Base-by-base conservation (phyloP, 2,797 vertebrate genomes). In the Pipistrellus pygmaeus region DNA sequence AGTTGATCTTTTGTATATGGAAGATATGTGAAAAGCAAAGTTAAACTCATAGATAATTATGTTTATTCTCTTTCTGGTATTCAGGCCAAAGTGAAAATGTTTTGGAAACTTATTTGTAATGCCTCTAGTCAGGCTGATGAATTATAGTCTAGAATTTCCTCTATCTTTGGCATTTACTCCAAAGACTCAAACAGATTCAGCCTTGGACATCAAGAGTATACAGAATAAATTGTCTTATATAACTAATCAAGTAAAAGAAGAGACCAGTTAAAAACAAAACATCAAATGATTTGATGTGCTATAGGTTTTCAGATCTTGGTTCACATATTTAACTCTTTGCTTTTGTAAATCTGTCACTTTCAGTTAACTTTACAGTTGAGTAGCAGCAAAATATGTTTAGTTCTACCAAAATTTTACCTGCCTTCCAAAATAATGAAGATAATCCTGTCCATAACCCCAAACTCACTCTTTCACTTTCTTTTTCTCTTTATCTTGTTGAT, bases 61-160 rank as follows among this genome's bases (percentile, higher is more conserved):
- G 44, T 86, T 92, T 55, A 14, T 57, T 81, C 51, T 90, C 77
- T 95, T 85, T 25, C 77, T 85, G 57, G 35, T 90, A 53, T 85
- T 95, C 72, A 92, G 78, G 60, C 51, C 60, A 72, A 81, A 76
- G 23, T 75, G 44, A 89, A 92, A 95, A 27, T 32, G 25, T 86
- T 77, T 35, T 69, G 82, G 75, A 94, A 69, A 64, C 46, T 0
- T 9, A 77, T 38, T 1, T 75, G 75, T 48, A 11, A 53, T 27
- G n/a, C 53, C 60, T 7, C 68, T 77, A 48, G 51, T 72, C 60
- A 73, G 55, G 62, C 25, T 25, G 69, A 72, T 10, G 46, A 55
- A 38, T 25, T 55, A 20, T 55, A 8, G 72, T 55, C 62, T 55
- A 68, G 72, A 68, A 66, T 5, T 51, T 35, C 66, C n/a, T 88